Percentiles rank a stretch among this genome's conserved stretches.
phyloP scores from a whole-genome alignment of 2,797 vertebrate genomes.

The Anas georgica region DNA sequence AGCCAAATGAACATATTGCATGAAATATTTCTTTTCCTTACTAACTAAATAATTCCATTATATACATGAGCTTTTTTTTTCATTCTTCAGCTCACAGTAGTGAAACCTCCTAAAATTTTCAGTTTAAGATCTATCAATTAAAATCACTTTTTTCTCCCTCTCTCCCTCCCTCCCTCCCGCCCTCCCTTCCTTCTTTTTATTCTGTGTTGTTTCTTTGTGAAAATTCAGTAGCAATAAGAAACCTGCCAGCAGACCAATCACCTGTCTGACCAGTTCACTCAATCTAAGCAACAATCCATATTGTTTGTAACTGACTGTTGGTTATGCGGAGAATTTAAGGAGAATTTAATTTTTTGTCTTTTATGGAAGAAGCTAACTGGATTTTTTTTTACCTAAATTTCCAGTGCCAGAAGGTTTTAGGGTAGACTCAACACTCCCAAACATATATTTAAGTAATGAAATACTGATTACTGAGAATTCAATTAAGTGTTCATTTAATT shows the following conservation, averaged over 20 bases:
- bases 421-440: neutral
- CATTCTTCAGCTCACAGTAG: neutral
- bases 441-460: neutral
- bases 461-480: neutral
- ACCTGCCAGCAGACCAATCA: neutral
- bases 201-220: neutral
- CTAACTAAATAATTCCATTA: neutral
- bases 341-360: neutral
- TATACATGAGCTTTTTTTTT: neutral
- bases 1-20: neutral
- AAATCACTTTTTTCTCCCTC: neutral
- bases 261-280: neutral
- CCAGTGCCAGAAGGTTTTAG: neutral
- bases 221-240: neutral
- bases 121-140: neutral
- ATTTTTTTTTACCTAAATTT: neutral
- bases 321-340: neutral
- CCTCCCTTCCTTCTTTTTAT: neutral
- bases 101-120: neutral
- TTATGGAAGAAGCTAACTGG: neutral
- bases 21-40: neutral
- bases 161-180: no score
- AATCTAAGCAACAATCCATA: neutral
- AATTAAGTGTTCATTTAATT: neutral
- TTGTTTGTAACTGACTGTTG: neutral